These are phyloP conservation scores for Pempheris klunzingeri DNA, from an alignment of 2,797 vertebrate genomes.

Conservation along the genomic window DNA sequence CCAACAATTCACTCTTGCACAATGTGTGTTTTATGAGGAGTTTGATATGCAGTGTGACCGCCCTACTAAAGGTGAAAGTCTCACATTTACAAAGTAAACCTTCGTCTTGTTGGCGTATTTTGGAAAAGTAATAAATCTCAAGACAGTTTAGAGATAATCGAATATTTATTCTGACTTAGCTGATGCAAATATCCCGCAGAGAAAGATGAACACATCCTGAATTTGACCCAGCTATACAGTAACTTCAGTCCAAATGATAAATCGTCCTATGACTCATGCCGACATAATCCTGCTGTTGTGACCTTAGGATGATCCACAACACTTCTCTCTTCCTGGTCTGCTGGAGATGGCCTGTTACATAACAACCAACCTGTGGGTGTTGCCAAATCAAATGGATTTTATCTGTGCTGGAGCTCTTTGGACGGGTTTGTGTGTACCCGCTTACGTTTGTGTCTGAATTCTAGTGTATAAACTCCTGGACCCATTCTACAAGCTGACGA, in stretches of 20 bases:
- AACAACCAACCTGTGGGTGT: constrained; percentile 65
- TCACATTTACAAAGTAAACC: background rate
- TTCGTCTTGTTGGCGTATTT: background rate
- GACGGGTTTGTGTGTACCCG: constrained; percentile 28
- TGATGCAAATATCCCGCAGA: constrained; percentile 21
- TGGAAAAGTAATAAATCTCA: background rate
- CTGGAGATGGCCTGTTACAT: constrained; percentile 57
- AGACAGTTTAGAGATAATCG: background rate
- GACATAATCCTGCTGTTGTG: constrained; percentile 51
- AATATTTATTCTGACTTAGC: background rate
- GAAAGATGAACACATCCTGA: constrained; percentile 14
- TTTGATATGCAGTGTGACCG: background rate
- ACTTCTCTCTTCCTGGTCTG: constrained; percentile 52
- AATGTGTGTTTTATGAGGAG: constrained; percentile 19
- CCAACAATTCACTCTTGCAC: constrained; percentile 19
- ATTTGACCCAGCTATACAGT: constrained; percentile 26
- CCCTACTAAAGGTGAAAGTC: background rate
- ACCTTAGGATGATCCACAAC: constrained; percentile 63
- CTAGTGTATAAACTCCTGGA: background rate
- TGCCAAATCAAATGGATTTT: constrained; percentile 73
- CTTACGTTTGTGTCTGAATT: background rate
- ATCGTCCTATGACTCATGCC: constrained; percentile 46
- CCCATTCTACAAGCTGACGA: background rate
- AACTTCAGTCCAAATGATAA: constrained; percentile 23
- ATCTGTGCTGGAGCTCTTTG: constrained; percentile 53